These are phyloP conservation scores for Artemia sp. DNA, from an alignment of 2,888 invertebrate species.

Conservation along the genomic window DNA sequence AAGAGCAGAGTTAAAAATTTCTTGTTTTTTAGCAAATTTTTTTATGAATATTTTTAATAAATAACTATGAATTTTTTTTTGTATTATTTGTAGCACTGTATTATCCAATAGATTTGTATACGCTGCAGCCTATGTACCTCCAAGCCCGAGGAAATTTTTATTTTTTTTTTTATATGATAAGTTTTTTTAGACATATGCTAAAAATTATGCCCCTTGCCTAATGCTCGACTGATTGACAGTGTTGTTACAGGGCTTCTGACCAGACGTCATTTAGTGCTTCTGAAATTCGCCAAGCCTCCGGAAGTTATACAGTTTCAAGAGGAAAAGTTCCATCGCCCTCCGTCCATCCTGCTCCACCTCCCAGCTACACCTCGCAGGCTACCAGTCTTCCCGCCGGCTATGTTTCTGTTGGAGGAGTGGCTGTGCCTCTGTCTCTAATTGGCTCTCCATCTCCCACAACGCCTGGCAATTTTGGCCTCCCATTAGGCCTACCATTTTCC, in stretches of 20 bases:
- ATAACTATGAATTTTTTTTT: too few relatives aligned
- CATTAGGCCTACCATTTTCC: neutral
- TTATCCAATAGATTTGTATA: too few relatives aligned
- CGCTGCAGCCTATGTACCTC: too few relatives aligned
- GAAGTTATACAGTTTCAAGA: neutral
- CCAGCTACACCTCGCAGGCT: conserved; percentile 2
- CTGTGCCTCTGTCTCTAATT: conserved; percentile 8
- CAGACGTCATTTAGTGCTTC: neutral
- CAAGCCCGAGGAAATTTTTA: too few relatives aligned
- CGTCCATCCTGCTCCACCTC: conserved; percentile 6
- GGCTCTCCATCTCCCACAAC: conserved; percentile 12
- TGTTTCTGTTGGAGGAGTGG: conserved; percentile 13
- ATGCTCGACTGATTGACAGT: too few relatives aligned
- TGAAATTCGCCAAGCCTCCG: neutral
- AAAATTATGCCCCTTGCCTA: too few relatives aligned
- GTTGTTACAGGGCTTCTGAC: neutral
- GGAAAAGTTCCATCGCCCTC: neutral
- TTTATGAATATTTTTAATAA: too few relatives aligned
- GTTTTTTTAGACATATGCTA: too few relatives aligned
- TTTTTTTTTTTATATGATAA: too few relatives aligned
- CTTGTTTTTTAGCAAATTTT: too few relatives aligned
- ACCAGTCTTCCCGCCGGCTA: neutral
- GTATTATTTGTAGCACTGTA: too few relatives aligned
- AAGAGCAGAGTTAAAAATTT: too few relatives aligned
- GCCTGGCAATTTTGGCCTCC: conserved; percentile 1